Percentiles rank a stretch among this genome's conserved stretches.
These are phyloP conservation scores for Vespertilio murinus DNA, from an alignment of 2,797 vertebrate species.

Conservation along the genomic window DNA sequence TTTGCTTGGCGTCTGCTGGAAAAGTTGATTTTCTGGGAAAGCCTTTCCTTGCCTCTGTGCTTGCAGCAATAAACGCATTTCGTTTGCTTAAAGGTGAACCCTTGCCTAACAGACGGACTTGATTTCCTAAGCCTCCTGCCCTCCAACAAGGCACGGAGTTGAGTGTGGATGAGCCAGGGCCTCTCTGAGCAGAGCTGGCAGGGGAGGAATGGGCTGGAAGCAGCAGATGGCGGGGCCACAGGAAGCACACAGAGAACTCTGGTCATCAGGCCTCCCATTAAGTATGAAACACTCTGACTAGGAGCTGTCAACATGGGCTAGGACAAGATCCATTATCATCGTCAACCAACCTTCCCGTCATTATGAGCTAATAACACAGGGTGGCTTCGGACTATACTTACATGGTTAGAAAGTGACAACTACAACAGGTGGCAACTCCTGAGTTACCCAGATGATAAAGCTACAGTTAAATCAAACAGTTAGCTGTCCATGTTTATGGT, in stretches of 20 bases:
- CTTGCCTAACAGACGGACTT: neutral
- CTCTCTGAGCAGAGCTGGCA: accelerated
- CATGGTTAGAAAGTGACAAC: neutral
- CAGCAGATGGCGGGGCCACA: neutral
- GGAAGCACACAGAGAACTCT: neutral
- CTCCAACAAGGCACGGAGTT: accelerated
- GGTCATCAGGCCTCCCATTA: neutral
- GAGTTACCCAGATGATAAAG: neutral
- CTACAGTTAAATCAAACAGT: neutral
- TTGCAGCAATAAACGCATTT: neutral
- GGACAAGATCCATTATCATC: accelerated
- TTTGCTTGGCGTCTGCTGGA: neutral
- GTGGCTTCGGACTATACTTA: accelerated
- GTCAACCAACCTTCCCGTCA: accelerated
- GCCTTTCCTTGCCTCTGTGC: neutral
- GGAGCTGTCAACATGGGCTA: accelerated
- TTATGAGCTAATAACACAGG: accelerated
- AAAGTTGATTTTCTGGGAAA: conserved; percentile 22
- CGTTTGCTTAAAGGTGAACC: neutral
- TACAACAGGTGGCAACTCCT: too few relatives aligned
- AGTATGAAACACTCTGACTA: accelerated
- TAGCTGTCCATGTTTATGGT: accelerated
- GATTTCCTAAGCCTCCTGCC: neutral
- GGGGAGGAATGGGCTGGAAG: neutral
- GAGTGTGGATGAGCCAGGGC: neutral